A percentile compares a stretch with the other conserved stretches of the same genome.
Conservation (phyloP, 2,797 vertebrate genomes). For the Oreortyx pictus region DNA sequence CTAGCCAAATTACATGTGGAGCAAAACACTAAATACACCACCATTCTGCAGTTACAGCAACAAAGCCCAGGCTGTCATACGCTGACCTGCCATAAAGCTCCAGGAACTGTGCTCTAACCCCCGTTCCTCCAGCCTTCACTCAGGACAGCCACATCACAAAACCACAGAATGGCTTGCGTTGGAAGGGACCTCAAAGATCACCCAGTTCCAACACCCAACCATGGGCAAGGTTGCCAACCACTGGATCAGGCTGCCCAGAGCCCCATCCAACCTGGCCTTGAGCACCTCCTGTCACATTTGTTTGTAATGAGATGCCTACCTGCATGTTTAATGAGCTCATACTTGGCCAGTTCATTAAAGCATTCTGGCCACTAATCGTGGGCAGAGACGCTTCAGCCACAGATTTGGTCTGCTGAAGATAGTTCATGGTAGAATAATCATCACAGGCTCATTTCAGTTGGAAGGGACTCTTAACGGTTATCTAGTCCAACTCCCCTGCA, state of each 20-base stretch:
- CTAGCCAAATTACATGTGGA: not conserved
- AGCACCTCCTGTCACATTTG: not conserved
- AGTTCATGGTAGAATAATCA: not conserved
- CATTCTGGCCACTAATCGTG: constrained; percentile 2
- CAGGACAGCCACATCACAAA: not conserved
- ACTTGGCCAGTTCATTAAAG: not conserved
- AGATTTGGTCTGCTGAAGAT: not conserved
- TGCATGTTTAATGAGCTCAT: not conserved
- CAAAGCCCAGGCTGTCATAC: not conserved
- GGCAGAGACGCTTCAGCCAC: not conserved
- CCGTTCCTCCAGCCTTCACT: not conserved
- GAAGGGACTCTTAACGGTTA: too few species aligned
- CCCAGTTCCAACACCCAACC: too few species aligned
- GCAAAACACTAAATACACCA: constrained; percentile 9
- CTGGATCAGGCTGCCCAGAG: too few species aligned
- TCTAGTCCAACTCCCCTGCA: too few species aligned
- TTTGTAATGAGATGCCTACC: constrained; percentile 13
- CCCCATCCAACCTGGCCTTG: too few species aligned
- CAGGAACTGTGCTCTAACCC: rapidly evolving
- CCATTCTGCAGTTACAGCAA: not conserved
- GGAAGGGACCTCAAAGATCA: too few species aligned
- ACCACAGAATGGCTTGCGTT: too few species aligned
- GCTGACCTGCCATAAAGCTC: not conserved
- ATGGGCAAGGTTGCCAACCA: too few species aligned
- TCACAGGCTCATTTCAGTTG: too few species aligned